Percentiles rank a stretch among this genome's conserved stretches.
These are phyloP conservation scores for Pentalonia nigronervosa DNA, from an alignment of 1,140 invertebrate species.

Conservation along the genomic window DNA sequence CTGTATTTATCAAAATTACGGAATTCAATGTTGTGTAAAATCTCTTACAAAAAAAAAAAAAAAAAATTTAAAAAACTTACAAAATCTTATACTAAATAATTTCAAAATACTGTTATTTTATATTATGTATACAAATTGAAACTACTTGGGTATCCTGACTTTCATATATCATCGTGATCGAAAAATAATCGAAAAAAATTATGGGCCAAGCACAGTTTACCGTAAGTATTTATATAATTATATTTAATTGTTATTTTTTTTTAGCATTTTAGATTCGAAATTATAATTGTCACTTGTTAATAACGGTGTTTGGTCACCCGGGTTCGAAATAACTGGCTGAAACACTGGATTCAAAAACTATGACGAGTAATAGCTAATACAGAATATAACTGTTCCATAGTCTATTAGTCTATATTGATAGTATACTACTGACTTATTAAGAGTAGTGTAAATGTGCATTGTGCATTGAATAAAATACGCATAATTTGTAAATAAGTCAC, in stretches of 20 bases:
- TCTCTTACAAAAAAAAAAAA: no score
- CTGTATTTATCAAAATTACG: background rate
- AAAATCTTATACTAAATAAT: no score
- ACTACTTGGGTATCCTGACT: background rate
- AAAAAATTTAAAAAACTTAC: no score
- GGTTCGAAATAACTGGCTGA: no score
- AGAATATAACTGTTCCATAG: background rate
- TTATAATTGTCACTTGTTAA: no score
- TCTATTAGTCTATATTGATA: background rate
- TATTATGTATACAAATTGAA: background rate
- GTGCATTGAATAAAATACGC: background rate
- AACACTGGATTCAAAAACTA: no score
- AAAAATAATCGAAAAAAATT: background rate
- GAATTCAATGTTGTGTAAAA: background rate
- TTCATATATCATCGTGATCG: background rate
- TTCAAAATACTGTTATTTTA: background rate
- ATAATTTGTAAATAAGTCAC: background rate
- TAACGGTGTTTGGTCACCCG: no score
- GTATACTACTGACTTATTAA: background rate
- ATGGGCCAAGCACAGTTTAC: background rate
- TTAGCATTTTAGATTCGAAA: background rate
- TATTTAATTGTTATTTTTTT: background rate
- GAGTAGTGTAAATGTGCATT: background rate
- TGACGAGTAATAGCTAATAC: no score
- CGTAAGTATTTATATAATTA: background rate